A percentile compares a stretch with the other conserved stretches of the same genome.
Evolutionary conservation across 2,888 invertebrate genomes (phyloP).

Genomic region (Eurytoma adleriae): DNA sequence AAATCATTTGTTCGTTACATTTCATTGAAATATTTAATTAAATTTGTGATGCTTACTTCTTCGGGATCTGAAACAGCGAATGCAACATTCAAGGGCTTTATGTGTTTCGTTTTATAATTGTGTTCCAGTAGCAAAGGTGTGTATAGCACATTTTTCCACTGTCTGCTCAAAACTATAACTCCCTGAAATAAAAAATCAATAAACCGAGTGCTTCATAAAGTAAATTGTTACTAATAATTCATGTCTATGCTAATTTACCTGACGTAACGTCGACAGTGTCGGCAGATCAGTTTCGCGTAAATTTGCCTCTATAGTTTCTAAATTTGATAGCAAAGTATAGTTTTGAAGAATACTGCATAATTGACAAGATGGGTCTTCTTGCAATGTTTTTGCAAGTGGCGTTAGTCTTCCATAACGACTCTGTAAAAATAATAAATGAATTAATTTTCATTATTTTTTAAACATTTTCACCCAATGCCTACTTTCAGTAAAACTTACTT

Average conservation of each 20-base stretch:
- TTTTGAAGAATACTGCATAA: conserved; percentile 92
- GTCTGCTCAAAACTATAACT: conserved; percentile 95
- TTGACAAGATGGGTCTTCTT: conserved; percentile 97
- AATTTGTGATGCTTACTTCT: conserved; percentile 79
- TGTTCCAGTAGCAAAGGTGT: conserved; percentile 93
- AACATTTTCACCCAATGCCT: neutral
- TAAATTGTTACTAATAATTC: neutral
- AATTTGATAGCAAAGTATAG: conserved; percentile 87
- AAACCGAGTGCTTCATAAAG: neutral
- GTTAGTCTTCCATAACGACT: conserved; percentile 94
- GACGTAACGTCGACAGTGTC: conserved; percentile 90
- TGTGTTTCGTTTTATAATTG: conserved; percentile 90
- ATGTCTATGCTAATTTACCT: conserved; percentile 77
- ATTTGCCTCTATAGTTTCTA: conserved; percentile 88
- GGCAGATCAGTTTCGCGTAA: conserved; percentile 90
- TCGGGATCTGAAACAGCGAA: conserved; percentile 91
- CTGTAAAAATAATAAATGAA: conserved; percentile 76
- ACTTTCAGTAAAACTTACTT: conserved; percentile 77
- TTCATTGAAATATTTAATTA: neutral
- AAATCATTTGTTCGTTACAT: conserved; percentile 38
- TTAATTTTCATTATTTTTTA: conserved; percentile 1
- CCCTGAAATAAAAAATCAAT: conserved; percentile 80
- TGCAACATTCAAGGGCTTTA: conserved; percentile 91
- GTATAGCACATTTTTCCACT: conserved; percentile 97
- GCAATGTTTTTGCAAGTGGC: conserved; percentile 91